Conservation (phyloP, 2,888 invertebrate species). For the Cacoxenus indagator region DNA sequence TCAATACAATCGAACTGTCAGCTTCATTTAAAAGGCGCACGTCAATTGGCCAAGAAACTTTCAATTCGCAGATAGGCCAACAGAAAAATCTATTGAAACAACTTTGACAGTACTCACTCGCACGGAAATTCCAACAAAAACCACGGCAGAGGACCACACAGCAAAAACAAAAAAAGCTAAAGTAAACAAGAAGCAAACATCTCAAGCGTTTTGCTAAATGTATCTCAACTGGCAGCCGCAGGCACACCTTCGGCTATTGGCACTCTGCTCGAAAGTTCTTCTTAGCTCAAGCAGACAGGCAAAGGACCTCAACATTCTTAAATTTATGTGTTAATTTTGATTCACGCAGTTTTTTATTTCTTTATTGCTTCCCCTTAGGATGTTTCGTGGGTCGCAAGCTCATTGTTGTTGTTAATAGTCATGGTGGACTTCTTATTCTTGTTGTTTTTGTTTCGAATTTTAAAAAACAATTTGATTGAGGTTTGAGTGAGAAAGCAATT, state of each 20-base stretch:
- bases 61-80: conserved; percentile 34
- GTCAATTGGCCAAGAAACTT: conserved; percentile 63
- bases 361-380: conserved; percentile 33
- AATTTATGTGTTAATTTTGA: conserved; percentile 71
- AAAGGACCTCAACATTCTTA: conserved; percentile 42
- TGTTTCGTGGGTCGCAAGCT: neutral
- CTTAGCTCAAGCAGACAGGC: conserved; percentile 16
- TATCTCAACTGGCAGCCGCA: conserved; percentile 21
- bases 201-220: conserved; percentile 20
- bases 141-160: conserved; percentile 5
- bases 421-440: conserved; percentile 2
- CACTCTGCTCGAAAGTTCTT: neutral
- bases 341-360: conserved; percentile 49
- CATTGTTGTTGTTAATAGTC: neutral
- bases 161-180: conserved; percentile 10
- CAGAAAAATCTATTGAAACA: conserved; percentile 53
- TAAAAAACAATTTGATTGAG: neutral
- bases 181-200: neutral
- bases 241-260: conserved; percentile 23
- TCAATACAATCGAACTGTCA: conserved; percentile 51
- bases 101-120: conserved; percentile 65
- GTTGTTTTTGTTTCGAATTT: neutral
- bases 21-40: conserved; percentile 40
- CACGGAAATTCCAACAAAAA: conserved; percentile 63
- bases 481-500: neutral